Evolutionary conservation across 2,113 vertebrate genomes (phyloP), one percentile per base, ranked within the genome.

Genomic region (Orthonyx spaldingii): DNA sequence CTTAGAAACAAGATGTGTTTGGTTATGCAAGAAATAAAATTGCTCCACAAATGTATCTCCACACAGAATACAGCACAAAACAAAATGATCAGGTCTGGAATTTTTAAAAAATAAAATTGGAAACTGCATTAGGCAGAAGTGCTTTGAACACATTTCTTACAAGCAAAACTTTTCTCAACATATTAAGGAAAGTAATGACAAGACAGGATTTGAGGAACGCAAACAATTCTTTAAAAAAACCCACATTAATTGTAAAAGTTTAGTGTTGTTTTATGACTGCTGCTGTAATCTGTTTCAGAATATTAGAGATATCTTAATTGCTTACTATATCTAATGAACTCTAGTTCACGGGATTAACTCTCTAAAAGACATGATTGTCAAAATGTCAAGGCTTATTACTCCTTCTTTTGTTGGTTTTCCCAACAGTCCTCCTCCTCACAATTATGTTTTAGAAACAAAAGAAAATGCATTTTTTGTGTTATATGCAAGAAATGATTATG

Each of bases 371-470:
- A 49, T 26, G 47, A 63, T 2, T 88, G 53, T 76, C 53, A 82
- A 68, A 78, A 87, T 19, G 60, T 92, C 86, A 90, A 84, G 84
- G 41, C 80, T 86, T 95, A 71, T 87, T 93, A 71, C 37, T 46
- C 37, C 46, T 87, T 81, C 79, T 78, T 84, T 70, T 84, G 72
- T 57, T 16, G 7, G 53, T 78, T 68, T 93, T 63, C 82, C 49
- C 53, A 76, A 65, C n/a, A 75, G 59, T 53, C 44, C 23, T 68
- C 13, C 16, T 74, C 41, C 61, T 46, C 76, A 64, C 1, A 1
- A 68, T 39, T 74, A 55, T 5, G 2, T 39, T 92, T 78, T 5
- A 76, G 32, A 93, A 89, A 57, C 52, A 55, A 92, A 90, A 61
- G 32, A 71, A 68, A 92, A 84, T 3, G 13, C 7, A 4, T 55